Evolutionary conservation across 2,888 invertebrate species (phyloP).

Genomic region (Synergus gifuensis): DNA sequence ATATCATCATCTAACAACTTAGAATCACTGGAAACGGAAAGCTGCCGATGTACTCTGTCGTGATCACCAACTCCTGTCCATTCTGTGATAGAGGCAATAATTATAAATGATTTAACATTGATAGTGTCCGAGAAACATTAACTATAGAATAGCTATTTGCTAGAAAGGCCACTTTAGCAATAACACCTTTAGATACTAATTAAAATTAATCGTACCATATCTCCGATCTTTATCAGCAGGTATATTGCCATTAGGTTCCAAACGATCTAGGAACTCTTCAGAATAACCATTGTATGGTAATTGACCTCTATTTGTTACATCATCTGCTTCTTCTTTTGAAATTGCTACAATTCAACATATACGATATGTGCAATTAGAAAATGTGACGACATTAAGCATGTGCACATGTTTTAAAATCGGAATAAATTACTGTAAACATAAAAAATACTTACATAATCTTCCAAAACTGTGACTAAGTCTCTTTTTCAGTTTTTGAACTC

Average conservation of each 20-base stretch:
- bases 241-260: constrained; percentile 96
- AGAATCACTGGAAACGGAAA: constrained; percentile 95
- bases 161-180: not conserved
- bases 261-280: constrained; percentile 94
- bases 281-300: constrained; percentile 96
- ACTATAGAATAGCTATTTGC: not conserved
- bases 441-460: constrained; percentile 91
- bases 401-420: constrained; percentile 11
- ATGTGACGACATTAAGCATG: not conserved
- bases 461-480: constrained; percentile 97
- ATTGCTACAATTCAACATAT: constrained; percentile 85
- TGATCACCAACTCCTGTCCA: constrained; percentile 88
- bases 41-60: constrained; percentile 92
- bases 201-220: constrained; percentile 79
- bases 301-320: constrained; percentile 85
- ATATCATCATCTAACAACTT: constrained; percentile 94
- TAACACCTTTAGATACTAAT: not conserved
- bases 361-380: constrained; percentile 58
- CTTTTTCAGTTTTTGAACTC: constrained; percentile 96
- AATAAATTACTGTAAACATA: constrained; percentile 31
- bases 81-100: constrained; percentile 78
- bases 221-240: constrained; percentile 90
- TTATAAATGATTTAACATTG: not conserved
- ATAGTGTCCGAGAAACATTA: not conserved
- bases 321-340: constrained; percentile 94